Evolutionary conservation across 2,113 vertebrate genomes (phyloP), one percentile per base, ranked within the genome.

Genomic region (Clarias macrocephalus): DNA sequence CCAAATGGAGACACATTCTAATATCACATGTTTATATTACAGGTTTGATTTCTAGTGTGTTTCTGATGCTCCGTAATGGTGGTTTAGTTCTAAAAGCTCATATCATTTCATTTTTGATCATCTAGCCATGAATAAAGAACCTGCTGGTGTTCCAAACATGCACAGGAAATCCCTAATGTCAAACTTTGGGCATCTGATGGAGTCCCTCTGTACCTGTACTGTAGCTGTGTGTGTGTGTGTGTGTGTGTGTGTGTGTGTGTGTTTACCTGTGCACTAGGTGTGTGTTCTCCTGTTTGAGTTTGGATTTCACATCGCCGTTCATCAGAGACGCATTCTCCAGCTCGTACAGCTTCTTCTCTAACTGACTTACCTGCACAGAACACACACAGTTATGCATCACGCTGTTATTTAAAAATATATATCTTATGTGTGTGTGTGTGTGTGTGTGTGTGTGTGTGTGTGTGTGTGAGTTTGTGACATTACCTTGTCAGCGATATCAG

Each of bases 401-500:
- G 28, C 12, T 23, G 23, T n/a, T 56, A 25, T 54, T n/a, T 16
- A 57, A 16, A 28, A 30, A 28, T 3, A 80, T 30, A 13, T 10
- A 30, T 19, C 23, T 6, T 9, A 10, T n/a, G 18, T 0, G 19
- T 16, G n/a, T 30, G 54, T 59, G 48, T 80, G 6, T 28, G 54
- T 28, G 25, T 56, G 52, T 79, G 30, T n/a, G 10, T 72, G 82
- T 82, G 77, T 81, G 42, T 80, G 54, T 30, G 70, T 80, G 80
- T 70, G 62, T 75, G 42, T 11, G 84, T 52, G 68, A 18, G 90
- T 83, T 1, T 33, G 33, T 33, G 90, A 48, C 7, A 48, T 84
- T 91, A 99, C 98, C 97, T 99, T 99, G 92, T 99, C 98, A 0
- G 96, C 97, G 93, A 99, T 97, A 92, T 99, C 97, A 0, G 96